Percentiles rank a stretch among this genome's conserved stretches.
phyloP scores from a whole-genome alignment of 2,888 invertebrate species.

The Aleiodes alternator region DNA sequence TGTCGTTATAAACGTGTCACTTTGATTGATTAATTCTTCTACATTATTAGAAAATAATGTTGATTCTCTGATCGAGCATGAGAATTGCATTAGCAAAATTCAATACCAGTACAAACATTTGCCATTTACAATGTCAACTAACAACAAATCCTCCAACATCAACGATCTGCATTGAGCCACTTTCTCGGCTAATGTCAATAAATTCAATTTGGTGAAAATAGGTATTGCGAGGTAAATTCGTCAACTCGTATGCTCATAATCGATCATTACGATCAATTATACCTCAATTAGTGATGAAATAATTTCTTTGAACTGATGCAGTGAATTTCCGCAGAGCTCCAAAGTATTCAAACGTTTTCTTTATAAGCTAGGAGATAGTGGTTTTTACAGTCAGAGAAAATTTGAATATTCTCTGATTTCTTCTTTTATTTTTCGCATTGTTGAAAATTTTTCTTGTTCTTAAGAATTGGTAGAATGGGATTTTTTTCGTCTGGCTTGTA shows the following conservation, averaged over 20 bases:
- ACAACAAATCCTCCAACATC: not conserved
- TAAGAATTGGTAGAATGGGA: constrained; percentile 10
- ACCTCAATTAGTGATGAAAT: not conserved
- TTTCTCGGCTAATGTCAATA: not conserved
- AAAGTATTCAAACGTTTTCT: too few species aligned
- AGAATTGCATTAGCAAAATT: not conserved
- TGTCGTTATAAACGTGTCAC: too few species aligned
- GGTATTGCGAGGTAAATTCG: not conserved
- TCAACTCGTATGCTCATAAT: not conserved
- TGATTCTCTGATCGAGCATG: not conserved
- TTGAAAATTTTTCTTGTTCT: constrained; percentile 26
- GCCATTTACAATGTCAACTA: not conserved
- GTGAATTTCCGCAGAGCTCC: not conserved
- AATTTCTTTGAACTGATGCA: constrained; percentile 6
- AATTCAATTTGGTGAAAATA: not conserved
- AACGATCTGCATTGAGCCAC: not conserved
- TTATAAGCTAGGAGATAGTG: too few species aligned
- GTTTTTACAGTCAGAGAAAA: too few species aligned
- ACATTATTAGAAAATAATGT: too few species aligned
- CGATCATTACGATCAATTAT: not conserved
- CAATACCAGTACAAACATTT: constrained; percentile 6
- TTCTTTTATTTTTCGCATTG: not conserved
- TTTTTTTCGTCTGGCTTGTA: constrained; percentile 21
- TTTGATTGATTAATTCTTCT: too few species aligned
- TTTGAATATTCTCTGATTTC: constrained; percentile 19